These are phyloP conservation scores for Pemphredon lugubris DNA, from an alignment of 2,888 invertebrate species.

Conservation along the genomic window DNA sequence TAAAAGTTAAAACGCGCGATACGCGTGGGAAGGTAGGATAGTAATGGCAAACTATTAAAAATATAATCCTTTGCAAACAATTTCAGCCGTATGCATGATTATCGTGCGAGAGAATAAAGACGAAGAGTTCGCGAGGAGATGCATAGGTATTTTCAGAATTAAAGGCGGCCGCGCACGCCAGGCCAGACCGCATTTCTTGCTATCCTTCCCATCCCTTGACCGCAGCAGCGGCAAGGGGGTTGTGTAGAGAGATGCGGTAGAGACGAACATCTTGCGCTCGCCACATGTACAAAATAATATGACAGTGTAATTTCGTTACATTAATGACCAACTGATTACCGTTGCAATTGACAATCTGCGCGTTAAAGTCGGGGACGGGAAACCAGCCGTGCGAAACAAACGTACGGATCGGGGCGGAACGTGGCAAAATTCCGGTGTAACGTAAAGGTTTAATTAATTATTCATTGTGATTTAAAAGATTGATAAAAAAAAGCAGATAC, in stretches of 20 bases:
- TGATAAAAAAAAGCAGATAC: too few species aligned
- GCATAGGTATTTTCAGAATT: constrained; percentile 32
- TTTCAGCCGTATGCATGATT: background rate
- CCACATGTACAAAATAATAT: constrained; percentile 49
- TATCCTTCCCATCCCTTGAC: constrained; percentile 55
- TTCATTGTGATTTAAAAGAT: too few species aligned
- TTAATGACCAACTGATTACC: constrained; percentile 29
- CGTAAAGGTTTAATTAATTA: too few species aligned
- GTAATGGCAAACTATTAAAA: too few species aligned
- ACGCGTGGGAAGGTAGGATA: too few species aligned
- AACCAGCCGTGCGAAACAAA: too few species aligned
- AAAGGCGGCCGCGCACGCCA: constrained; percentile 39
- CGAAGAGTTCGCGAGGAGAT: constrained; percentile 22
- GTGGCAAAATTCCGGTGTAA: too few species aligned
- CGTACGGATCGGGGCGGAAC: too few species aligned
- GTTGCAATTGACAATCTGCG: background rate
- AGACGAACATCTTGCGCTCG: constrained; percentile 50
- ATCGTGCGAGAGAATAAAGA: constrained; percentile 5
- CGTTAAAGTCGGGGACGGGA: constrained; percentile 12
- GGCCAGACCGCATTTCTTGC: constrained; percentile 55
- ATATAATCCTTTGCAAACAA: background rate
- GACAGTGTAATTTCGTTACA: constrained; percentile 41
- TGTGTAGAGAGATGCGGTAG: constrained; percentile 44
- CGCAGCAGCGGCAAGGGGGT: constrained; percentile 55
- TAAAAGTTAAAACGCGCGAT: too few species aligned